Conservation (phyloP, 2,113 vertebrate genomes). For the Balaeniceps rex region DNA sequence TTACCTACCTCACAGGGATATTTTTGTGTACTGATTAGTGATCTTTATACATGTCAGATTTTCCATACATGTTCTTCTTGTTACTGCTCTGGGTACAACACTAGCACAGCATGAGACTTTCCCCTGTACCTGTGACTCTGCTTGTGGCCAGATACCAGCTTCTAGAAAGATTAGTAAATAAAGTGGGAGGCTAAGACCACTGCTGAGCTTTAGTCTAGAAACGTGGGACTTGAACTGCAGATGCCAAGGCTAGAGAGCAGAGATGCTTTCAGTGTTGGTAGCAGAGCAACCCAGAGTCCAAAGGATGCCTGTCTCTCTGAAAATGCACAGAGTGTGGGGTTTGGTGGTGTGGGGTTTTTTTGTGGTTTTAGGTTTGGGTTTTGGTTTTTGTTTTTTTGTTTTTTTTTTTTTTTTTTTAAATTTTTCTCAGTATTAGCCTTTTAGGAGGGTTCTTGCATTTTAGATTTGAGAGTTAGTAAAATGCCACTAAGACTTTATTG, state of each 20-base stretch:
- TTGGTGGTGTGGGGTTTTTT: too few relatives aligned
- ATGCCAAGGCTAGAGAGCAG: background rate
- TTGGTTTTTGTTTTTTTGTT: too few relatives aligned
- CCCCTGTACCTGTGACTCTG: background rate
- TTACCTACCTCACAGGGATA: constrained; percentile 44
- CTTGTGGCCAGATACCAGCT: background rate
- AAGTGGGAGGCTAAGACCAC: background rate
- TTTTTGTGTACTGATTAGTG: background rate
- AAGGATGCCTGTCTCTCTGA: background rate
- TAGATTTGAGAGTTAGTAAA: background rate
- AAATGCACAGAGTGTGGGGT: background rate
- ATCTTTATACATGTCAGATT: background rate
- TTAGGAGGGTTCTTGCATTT: constrained; percentile 28
- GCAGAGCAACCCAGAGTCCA: background rate
- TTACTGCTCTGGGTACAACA: background rate
- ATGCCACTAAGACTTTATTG: background rate
- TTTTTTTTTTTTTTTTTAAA: background rate
- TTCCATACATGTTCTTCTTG: background rate
- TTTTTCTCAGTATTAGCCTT: constrained; percentile 23
- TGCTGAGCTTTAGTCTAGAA: background rate
- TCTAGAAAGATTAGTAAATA: background rate
- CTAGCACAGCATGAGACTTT: background rate
- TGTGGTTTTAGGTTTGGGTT: too few relatives aligned
- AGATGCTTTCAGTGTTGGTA: background rate
- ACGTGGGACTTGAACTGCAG: background rate